Conservation (phyloP, 2,888 invertebrate genomes). For the Cheilosia urbana region DNA sequence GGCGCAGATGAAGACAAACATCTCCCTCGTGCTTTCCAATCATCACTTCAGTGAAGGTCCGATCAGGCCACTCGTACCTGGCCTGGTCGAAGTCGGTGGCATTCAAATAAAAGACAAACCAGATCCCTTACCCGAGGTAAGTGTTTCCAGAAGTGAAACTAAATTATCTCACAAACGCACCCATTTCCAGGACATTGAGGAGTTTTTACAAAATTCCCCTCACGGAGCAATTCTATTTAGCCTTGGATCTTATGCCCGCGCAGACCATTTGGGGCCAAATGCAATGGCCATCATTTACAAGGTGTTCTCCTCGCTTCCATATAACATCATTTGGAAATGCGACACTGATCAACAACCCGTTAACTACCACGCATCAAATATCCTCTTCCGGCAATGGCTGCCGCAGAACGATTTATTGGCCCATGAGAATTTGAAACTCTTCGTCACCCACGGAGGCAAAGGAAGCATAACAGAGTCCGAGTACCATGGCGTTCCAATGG, state of each 20-base stretch:
- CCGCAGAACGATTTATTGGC: slow-evolving; percentile 90
- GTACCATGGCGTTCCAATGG: slow-evolving; percentile 90
- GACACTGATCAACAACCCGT: slow-evolving; percentile 79
- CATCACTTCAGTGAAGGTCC: slow-evolving; percentile 76
- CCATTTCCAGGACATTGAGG: slow-evolving; percentile 77
- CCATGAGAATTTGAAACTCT: slow-evolving; percentile 87
- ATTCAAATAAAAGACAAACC: slow-evolving; percentile 76
- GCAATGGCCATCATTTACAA: slow-evolving; percentile 85
- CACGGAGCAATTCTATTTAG: slow-evolving; percentile 83
- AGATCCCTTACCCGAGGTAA: slow-evolving; percentile 75
- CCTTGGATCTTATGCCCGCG: slow-evolving; percentile 81
- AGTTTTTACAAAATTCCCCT: slow-evolving; percentile 78
- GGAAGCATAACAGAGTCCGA: slow-evolving; percentile 91
- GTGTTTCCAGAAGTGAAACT: not conserved
- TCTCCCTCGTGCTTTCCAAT: slow-evolving; percentile 75
- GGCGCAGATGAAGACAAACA: slow-evolving; percentile 69
- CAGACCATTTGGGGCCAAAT: slow-evolving; percentile 82
- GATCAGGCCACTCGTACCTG: slow-evolving; percentile 76
- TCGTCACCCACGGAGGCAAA: slow-evolving; percentile 84
- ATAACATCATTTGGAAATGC: slow-evolving; percentile 87
- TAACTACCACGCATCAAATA: slow-evolving; percentile 79
- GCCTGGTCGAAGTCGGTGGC: slow-evolving; percentile 76
- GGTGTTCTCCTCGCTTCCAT: slow-evolving; percentile 85
- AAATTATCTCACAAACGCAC: not conserved
- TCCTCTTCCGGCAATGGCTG: slow-evolving; percentile 81